Conservation (phyloP, 2,113 vertebrate genomes). For the Plotosus lineatus region DNA sequence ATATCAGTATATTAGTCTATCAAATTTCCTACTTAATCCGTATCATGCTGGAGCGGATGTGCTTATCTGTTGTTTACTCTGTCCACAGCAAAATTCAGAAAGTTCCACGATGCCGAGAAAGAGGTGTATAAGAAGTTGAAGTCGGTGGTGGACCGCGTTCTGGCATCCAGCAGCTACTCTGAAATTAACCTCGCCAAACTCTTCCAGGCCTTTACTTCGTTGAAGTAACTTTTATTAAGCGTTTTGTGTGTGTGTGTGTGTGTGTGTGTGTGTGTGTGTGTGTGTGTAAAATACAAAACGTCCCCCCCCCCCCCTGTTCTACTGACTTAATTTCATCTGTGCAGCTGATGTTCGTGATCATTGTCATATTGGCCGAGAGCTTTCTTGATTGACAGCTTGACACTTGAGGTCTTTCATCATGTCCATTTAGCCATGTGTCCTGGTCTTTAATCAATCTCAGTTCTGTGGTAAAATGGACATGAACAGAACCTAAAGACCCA, state of each 20-base stretch:
- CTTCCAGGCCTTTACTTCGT: conserved; percentile 77
- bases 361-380: neutral
- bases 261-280: no score
- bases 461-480: conserved; percentile 47
- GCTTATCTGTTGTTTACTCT: conserved; percentile 49
- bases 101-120: conserved; percentile 17
- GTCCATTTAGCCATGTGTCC: conserved; percentile 30
- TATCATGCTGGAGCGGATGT: no score
- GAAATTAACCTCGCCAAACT: conserved; percentile 93
- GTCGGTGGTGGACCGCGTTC: conserved; percentile 79
- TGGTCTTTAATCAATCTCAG: conserved; percentile 58
- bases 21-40: no score
- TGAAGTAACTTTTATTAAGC: conserved; percentile 63
- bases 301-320: no score
- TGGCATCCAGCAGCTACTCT: conserved; percentile 85
- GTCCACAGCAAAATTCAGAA: neutral
- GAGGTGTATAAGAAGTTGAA: conserved; percentile 83
- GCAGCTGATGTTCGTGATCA: neutral
- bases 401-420: conserved; percentile 37
- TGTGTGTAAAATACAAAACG: no score
- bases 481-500: conserved; percentile 55
- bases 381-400: conserved; percentile 44
- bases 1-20: no score
- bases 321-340: no score
- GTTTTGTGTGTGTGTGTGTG: no score